These are phyloP conservation scores for Hyles euphorbiae DNA, from an alignment of 1,140 invertebrate genomes.

Conservation along the genomic window DNA sequence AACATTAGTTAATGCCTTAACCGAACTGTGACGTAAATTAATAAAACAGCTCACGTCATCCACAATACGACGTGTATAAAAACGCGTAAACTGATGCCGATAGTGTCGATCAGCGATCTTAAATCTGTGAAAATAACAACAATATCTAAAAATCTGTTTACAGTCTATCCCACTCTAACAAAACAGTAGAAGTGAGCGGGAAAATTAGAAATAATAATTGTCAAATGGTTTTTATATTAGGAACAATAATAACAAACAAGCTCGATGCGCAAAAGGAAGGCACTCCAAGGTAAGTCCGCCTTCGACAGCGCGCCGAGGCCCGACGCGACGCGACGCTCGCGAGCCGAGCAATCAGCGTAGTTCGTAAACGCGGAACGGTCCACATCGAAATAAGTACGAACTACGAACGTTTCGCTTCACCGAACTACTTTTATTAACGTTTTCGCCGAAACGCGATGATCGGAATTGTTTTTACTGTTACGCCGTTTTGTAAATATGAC, in stretches of 20 bases:
- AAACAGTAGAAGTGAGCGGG: no score
- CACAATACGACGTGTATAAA: no score
- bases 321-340: not conserved
- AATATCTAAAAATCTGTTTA: constrained; percentile 1
- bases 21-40: not conserved
- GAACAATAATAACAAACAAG: no score
- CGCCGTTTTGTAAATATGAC: constrained; percentile 20
- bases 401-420: constrained; percentile 36
- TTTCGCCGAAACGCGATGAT: constrained; percentile 42
- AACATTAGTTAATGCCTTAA: not conserved
- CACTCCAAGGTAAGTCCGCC: constrained; percentile 36
- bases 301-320: constrained; percentile 7
- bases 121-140: constrained; percentile 4
- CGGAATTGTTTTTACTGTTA: constrained; percentile 39
- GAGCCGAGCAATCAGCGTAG: constrained; percentile 3
- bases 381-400: constrained; percentile 20
- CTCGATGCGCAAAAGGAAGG: not conserved
- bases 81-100: no score
- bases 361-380: constrained; percentile 10
- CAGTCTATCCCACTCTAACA: not conserved
- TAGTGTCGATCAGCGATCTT: no score
- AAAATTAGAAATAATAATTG: no score
- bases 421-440: constrained; percentile 42
- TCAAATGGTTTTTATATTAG: no score
- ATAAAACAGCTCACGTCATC: not conserved